Evolutionary conservation across 1,140 invertebrate species (phyloP).

Genomic region (Caenorhabditis latens): DNA sequence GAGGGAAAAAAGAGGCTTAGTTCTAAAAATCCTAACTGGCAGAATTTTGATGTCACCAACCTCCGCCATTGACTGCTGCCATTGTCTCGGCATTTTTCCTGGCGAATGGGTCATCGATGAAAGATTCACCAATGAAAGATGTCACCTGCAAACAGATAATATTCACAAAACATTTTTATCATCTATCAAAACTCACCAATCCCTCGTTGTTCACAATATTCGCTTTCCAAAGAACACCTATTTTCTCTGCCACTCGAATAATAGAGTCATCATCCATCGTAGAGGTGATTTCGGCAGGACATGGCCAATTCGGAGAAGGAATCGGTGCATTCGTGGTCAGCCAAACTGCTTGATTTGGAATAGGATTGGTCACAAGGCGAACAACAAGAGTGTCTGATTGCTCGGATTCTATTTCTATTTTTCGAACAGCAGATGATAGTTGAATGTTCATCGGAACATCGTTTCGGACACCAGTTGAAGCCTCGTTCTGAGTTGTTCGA

Average conservation of each 20-base stretch:
- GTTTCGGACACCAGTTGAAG: background rate
- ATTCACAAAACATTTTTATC: background rate
- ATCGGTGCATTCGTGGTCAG: background rate
- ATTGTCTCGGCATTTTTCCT: background rate
- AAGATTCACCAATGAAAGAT: slow-evolving; percentile 44
- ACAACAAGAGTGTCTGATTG: slow-evolving; percentile 14
- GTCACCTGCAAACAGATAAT: background rate
- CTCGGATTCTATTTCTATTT: slow-evolving; percentile 23
- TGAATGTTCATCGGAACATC: background rate
- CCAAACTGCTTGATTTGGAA: background rate
- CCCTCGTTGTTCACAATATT: slow-evolving; percentile 54
- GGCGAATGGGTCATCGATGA: slow-evolving; percentile 39
- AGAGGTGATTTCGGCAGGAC: slow-evolving; percentile 12
- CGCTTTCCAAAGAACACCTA: slow-evolving; percentile 44
- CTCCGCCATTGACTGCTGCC: background rate
- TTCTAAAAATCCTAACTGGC: too few relatives aligned
- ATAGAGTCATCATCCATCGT: background rate
- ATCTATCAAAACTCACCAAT: background rate
- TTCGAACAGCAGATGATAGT: background rate
- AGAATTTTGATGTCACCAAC: background rate
- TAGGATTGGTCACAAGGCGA: background rate
- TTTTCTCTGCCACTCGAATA: background rate
- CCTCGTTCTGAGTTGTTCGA: background rate
- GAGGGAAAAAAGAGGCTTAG: too few relatives aligned
- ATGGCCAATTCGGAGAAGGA: background rate